Conservation (phyloP, 2,113 vertebrate genomes). For the Pseudonaja textilis region DNA sequence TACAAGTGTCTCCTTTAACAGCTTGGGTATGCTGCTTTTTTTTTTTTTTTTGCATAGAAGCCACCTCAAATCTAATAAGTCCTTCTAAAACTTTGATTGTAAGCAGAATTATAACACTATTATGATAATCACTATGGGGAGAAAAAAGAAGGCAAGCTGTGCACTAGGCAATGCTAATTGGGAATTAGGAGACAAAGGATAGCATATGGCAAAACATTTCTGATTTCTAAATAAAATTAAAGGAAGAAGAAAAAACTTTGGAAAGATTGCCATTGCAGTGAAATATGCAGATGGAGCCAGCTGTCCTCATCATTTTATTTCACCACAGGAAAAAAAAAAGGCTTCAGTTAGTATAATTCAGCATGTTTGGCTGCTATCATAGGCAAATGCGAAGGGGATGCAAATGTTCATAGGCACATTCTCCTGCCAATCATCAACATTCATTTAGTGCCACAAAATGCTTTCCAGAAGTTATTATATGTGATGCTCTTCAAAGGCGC, state of each 20-base stretch:
- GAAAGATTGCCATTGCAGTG: conserved; percentile 44
- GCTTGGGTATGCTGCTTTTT: conserved; percentile 48
- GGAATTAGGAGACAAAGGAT: conserved; percentile 68
- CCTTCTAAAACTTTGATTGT: conserved; percentile 60
- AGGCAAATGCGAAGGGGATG: not conserved
- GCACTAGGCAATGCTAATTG: conserved; percentile 64
- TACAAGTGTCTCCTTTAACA: conserved; percentile 37
- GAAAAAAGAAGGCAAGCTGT: conserved; percentile 22
- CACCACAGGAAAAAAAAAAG: not conserved
- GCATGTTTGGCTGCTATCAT: not conserved
- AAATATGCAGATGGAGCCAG: not conserved
- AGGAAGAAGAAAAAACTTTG: conserved; percentile 26
- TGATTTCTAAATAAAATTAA: conserved; percentile 69
- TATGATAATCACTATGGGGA: conserved; percentile 57
- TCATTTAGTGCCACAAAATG: not conserved
- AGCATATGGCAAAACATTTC: conserved; percentile 52
- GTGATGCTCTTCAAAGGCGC: not conserved
- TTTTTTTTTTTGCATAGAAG: conserved; percentile 12
- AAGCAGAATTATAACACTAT: conserved; percentile 67
- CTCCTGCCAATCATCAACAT: not conserved
- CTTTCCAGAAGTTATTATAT: not conserved
- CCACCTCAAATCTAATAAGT: conserved; percentile 57
- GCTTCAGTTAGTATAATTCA: not conserved
- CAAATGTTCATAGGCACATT: not conserved
- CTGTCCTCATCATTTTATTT: not conserved